Evolutionary conservation across 2,888 invertebrate genomes (phyloP).

Genomic region (Pedicia rivosa): DNA sequence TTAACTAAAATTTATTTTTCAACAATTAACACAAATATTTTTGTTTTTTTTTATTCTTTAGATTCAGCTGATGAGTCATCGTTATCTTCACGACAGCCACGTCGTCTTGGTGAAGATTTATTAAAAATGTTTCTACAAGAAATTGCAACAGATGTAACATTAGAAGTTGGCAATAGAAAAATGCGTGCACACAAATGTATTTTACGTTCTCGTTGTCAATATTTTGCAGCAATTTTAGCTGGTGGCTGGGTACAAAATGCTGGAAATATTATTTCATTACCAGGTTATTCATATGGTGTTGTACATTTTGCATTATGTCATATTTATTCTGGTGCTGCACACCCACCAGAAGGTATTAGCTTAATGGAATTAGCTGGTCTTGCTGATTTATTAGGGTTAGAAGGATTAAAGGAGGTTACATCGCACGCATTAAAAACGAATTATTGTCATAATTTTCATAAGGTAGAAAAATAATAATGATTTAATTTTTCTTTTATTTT

Average conservation of each 20-base stretch:
- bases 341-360: slow-evolving; percentile 73
- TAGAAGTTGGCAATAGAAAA: slow-evolving; percentile 66
- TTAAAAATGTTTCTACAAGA: slow-evolving; percentile 83
- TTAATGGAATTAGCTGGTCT: slow-evolving; percentile 75
- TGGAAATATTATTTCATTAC: slow-evolving; percentile 68
- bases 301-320: slow-evolving; percentile 86
- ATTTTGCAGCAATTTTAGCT: slow-evolving; percentile 80
- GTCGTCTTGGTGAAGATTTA: slow-evolving; percentile 69
- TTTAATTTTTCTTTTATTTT: too few relatives aligned
- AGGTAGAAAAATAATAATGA: too few relatives aligned
- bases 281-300: slow-evolving; percentile 65
- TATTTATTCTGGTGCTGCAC: slow-evolving; percentile 84
- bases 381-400: slow-evolving; percentile 78
- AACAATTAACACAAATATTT: too few relatives aligned
- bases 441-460: slow-evolving; percentile 90
- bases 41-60: slow-evolving; percentile 18
- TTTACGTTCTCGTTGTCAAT: slow-evolving; percentile 76
- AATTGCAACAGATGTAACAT: slow-evolving; percentile 73
- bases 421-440: slow-evolving; percentile 72
- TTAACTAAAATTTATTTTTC: too few relatives aligned
- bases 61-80: slow-evolving; percentile 34
- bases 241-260: slow-evolving; percentile 71
- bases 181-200: slow-evolving; percentile 87
- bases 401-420: slow-evolving; percentile 84
- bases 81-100: slow-evolving; percentile 34